A percentile compares a stretch with the other conserved stretches of the same genome.
phyloP scores from a whole-genome alignment of 2,797 vertebrate genomes.

The Chelonia mydas region DNA sequence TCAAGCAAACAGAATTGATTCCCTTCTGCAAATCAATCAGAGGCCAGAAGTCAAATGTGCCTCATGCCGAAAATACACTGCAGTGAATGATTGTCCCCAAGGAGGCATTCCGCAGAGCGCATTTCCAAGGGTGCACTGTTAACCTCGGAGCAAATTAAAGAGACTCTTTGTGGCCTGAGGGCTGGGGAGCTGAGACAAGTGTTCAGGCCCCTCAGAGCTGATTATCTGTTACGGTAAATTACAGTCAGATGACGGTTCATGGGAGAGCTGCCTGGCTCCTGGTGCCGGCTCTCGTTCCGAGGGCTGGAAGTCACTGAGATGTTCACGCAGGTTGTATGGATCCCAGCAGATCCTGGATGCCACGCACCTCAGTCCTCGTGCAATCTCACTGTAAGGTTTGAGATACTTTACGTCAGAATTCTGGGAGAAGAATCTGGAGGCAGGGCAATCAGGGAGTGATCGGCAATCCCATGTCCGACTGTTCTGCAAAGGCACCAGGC shows the following conservation, averaged over 20 bases:
- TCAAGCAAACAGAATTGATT: conserved; percentile 61
- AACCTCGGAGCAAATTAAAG: neutral
- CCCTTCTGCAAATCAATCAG: conserved; percentile 45
- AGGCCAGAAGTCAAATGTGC: conserved; percentile 53
- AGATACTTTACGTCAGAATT: fast-evolving
- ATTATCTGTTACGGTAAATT: fast-evolving
- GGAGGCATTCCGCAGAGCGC: fast-evolving
- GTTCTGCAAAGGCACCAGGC: neutral
- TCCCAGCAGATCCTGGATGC: neutral
- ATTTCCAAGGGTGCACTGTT: neutral
- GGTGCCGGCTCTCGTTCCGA: fast-evolving
- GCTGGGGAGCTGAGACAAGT: neutral
- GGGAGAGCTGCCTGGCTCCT: neutral
- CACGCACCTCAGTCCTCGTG: neutral
- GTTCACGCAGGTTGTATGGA: fast-evolving
- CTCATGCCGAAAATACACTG: neutral
- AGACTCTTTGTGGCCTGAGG: neutral
- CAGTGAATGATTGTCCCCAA: neutral
- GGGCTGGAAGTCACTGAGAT: neutral
- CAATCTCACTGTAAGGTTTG: neutral
- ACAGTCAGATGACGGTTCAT: fast-evolving
- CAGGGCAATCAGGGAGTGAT: neutral
- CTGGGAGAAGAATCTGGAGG: neutral
- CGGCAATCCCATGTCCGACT: no score
- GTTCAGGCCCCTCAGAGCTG: fast-evolving